These are phyloP conservation scores for Lucilia cuprina DNA, from an alignment of 1,140 invertebrate species.

Conservation along the genomic window DNA sequence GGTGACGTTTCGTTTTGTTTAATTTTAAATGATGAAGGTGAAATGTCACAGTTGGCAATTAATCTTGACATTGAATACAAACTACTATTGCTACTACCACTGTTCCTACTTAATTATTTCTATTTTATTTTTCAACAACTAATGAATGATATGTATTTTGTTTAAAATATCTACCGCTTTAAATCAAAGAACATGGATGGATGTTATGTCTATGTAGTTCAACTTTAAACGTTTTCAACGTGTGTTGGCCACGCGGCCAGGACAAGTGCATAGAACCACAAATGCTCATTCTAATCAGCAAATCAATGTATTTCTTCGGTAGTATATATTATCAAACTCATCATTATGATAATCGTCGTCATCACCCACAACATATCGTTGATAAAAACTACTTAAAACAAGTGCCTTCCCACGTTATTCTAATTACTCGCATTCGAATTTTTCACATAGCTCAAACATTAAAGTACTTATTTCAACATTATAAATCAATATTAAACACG, in stretches of 20 bases:
- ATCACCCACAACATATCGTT: slow-evolving; percentile 15
- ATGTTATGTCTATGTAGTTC: too few relatives aligned
- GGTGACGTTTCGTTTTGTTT: background rate
- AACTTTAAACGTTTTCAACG: background rate
- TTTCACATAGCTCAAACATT: too few relatives aligned
- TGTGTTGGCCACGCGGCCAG: slow-evolving; percentile 19
- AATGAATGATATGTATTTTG: too few relatives aligned
- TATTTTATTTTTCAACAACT: background rate
- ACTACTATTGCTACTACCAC: too few relatives aligned
- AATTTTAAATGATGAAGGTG: background rate
- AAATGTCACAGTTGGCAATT: slow-evolving; percentile 32
- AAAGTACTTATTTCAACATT: background rate
- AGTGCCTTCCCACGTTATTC: slow-evolving; percentile 29
- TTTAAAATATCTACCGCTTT: too few relatives aligned
- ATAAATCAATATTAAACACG: slow-evolving; percentile 17
- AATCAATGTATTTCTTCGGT: background rate
- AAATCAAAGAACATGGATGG: too few relatives aligned
- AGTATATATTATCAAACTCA: background rate
- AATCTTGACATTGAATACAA: slow-evolving; percentile 31
- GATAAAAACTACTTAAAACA: slow-evolving; percentile 19
- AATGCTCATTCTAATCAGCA: background rate
- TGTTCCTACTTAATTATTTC: background rate
- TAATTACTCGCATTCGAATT: background rate
- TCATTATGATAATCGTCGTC: background rate
- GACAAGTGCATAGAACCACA: slow-evolving; percentile 23